phyloP scores from a whole-genome alignment of 2,888 invertebrate species.

The Smittia sp. region DNA sequence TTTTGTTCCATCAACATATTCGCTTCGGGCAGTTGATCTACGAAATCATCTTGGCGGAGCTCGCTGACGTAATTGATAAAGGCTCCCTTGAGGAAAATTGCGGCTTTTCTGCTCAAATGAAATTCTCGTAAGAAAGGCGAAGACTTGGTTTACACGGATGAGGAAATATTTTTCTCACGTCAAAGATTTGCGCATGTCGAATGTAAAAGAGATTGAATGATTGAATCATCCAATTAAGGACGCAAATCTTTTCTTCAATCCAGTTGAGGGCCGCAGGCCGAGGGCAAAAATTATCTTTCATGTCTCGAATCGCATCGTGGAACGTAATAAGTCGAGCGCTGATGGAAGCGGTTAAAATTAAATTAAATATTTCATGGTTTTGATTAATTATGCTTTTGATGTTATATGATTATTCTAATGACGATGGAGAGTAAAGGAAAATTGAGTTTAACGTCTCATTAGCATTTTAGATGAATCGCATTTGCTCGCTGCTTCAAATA shows the following conservation, averaged over 20 bases:
- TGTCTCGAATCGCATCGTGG: too few relatives aligned
- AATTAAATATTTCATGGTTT: neutral
- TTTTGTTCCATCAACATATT: too few relatives aligned
- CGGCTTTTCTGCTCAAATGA: neutral
- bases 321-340: neutral
- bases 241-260: too few relatives aligned
- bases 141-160: neutral
- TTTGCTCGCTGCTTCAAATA: constrained; percentile 25
- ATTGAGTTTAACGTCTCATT: neutral
- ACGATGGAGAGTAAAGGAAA: neutral
- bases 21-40: too few relatives aligned
- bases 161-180: neutral
- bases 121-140: neutral
- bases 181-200: neutral
- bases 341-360: constrained; percentile 6
- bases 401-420: neutral
- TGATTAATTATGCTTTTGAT: constrained; percentile 24
- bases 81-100: neutral
- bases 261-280: too few relatives aligned
- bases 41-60: too few relatives aligned
- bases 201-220: neutral
- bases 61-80: too few relatives aligned
- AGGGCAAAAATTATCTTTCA: too few relatives aligned
- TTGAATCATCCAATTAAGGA: constrained; percentile 1
- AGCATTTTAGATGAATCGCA: constrained; percentile 13